A percentile compares a stretch with the other conserved stretches of the same genome.
Evolutionary conservation across 2,113 vertebrate species (phyloP).

Genomic region (Marcusenius ussheri): DNA sequence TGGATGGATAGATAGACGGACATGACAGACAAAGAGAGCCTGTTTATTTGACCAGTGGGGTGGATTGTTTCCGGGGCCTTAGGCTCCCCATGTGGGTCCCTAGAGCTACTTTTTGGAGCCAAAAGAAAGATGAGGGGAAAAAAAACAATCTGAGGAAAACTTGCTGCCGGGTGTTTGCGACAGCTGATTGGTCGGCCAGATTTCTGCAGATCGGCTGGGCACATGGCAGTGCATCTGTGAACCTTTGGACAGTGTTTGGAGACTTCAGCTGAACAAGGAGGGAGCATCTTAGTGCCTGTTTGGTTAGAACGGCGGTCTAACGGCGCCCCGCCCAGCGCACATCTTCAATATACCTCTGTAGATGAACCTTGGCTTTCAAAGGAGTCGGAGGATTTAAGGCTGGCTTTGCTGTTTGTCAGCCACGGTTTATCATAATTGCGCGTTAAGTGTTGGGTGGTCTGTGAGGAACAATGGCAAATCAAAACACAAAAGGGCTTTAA

Average conservation of each 20-base stretch:
- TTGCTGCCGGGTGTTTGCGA: background rate
- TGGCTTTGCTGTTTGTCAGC: slow-evolving; percentile 99
- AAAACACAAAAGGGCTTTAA: slow-evolving; percentile 52
- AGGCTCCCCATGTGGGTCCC: background rate
- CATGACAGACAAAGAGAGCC: background rate
- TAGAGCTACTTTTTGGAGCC: background rate
- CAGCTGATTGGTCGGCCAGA: background rate
- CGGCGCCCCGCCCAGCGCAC: slow-evolving; percentile 27
- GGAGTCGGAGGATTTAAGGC: slow-evolving; percentile 89
- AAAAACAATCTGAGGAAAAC: background rate
- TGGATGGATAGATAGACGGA: background rate
- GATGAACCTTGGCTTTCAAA: slow-evolving; percentile 85
- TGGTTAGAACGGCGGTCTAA: slow-evolving; percentile 23
- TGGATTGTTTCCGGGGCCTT: background rate
- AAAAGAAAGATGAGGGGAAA: background rate
- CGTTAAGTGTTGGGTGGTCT: slow-evolving; percentile 95
- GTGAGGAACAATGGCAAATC: slow-evolving; percentile 85
- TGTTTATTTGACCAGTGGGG: background rate
- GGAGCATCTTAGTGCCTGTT: background rate
- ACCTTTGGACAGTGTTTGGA: background rate
- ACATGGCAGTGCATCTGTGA: background rate
- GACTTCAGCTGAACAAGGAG: background rate
- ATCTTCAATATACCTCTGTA: slow-evolving; percentile 85
- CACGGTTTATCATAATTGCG: slow-evolving; percentile 99
- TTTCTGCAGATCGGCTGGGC: background rate